Percentiles rank a stretch among this genome's conserved stretches.
Evolutionary conservation across 2,888 invertebrate species (phyloP).

Genomic region (Emesis furor): DNA sequence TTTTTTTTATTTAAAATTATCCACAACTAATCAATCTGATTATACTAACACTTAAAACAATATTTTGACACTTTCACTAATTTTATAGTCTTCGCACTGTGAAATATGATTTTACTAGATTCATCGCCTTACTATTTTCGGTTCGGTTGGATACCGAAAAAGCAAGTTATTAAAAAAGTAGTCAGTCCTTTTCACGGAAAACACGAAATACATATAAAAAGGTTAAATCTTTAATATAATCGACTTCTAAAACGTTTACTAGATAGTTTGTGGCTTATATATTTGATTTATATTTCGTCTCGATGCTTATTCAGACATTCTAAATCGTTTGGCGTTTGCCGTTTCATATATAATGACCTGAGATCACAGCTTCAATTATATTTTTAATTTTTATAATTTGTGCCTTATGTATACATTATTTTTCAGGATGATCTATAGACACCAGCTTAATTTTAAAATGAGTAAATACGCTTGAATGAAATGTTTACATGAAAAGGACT

Average conservation of each 20-base stretch:
- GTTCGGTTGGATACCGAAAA: constrained; percentile 15
- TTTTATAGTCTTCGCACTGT: constrained; percentile 6
- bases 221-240: neutral
- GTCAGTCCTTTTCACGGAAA: neutral
- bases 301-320: neutral
- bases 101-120: neutral
- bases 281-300: neutral
- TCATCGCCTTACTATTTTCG: constrained; percentile 4
- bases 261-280: no score
- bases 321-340: neutral
- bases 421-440: no score
- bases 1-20: constrained; percentile 79
- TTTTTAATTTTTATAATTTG: no score
- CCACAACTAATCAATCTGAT: constrained; percentile 6
- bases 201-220: neutral
- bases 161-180: neutral
- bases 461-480: neutral
- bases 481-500: neutral
- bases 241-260: neutral
- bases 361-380: no score
- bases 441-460: no score
- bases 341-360: no score
- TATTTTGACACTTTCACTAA: neutral
- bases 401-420: no score
- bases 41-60: neutral